Evolutionary conservation across 1,140 invertebrate genomes (phyloP), one percentile per base, ranked within the genome.

Genomic region (Melipona quadrifasciata): DNA sequence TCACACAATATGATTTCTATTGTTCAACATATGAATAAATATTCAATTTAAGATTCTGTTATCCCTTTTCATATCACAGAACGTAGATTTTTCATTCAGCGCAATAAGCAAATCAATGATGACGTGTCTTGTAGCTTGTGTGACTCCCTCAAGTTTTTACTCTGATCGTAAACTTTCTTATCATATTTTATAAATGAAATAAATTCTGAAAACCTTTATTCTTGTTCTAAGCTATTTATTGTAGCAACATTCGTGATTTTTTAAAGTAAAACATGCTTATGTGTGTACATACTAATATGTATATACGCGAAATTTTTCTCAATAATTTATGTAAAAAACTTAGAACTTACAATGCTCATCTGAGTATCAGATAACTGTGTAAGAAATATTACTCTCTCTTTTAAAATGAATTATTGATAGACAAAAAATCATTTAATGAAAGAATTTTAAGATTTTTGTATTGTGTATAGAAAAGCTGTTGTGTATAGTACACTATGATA

Each of bases 61-160:
- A 70, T 70, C 19, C 5, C 24, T 70, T 39, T 39, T 1, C 5
- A 14, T 39, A 39, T 1, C 21, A 68, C 19, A 34, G 34, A 27
- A 53, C 14, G 27, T 24, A 73, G 14, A 53, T 27, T 27, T 10
- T 53, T 5, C 24, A 19, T 12, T 4, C 16, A 73, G 31, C 16
- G 4, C 17, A 53, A 73, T 5, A 73, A 73, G 19, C n/a, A 39
- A 71, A 71, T 71, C 68, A 47, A 71, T 71, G 68, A 47, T 71
- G 68, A 71, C 68, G 68, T 71, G 68, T 71, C 68, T 39, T 71
- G 39, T 47, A 47, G 31, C n/a, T 71, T 71, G n/a, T 10, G 47
- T 12, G 21, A 17, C 68, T 47, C 24, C 39, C 68, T 47, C 39
- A 47, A 71, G 21, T 71, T 47, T 12, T 8, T 24, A 47, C 24